Base-by-base conservation (phyloP, 1,140 invertebrate genomes). In the Nephotettix cincticeps region DNA sequence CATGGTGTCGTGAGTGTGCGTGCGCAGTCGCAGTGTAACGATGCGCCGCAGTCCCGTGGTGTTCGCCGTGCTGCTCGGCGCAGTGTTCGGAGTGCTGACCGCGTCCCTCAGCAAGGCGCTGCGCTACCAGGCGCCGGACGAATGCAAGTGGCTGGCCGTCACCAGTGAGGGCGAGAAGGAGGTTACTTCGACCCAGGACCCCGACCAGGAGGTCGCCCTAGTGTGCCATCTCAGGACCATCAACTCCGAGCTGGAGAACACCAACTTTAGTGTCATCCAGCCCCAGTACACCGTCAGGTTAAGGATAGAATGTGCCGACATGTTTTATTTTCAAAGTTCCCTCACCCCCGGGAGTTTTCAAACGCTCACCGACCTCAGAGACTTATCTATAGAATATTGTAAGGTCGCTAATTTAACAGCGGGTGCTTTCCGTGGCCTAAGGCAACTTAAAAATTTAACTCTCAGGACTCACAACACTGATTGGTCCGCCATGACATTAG, bases 361-460 rank as follows among this genome's bases (percentile, higher is more conserved):
- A 61, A 90, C 92, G 71, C 82, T 96, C 66, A 85, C 91, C 32
- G 93, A 95, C 79, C 82, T 97, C 51, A 87, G 88, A 51, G 91
- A 94, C 73, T 85, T 97, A 3, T 90, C 90, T 13, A 93, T 97
- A 68, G 93, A 96, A 79, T 93, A 91, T 75, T 97, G 95, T 82
- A 95, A 95, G 82, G 91, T 97, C 70, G 89, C 91, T 32, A 93
- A 94, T 78, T 84, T 97, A 23, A 93, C 93, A 1, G 90, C 92
- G 64, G 92, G 91, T 17, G 91, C 93, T 0, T 94, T 96, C 76
- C 86, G 88, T 14, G 92, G 92, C 1, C 84, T 95, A 14, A 87
- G 89, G 47, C 90, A 94, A 79, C 83, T 96, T 54, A 84, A 91
- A 69, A 94, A 94, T 81, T 84, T 96, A 32, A 94, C 93, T 1